Evolutionary conservation across 2,797 vertebrate genomes (phyloP), one percentile per base, ranked within the genome.

Genomic region (Enteromius argenteus): DNA sequence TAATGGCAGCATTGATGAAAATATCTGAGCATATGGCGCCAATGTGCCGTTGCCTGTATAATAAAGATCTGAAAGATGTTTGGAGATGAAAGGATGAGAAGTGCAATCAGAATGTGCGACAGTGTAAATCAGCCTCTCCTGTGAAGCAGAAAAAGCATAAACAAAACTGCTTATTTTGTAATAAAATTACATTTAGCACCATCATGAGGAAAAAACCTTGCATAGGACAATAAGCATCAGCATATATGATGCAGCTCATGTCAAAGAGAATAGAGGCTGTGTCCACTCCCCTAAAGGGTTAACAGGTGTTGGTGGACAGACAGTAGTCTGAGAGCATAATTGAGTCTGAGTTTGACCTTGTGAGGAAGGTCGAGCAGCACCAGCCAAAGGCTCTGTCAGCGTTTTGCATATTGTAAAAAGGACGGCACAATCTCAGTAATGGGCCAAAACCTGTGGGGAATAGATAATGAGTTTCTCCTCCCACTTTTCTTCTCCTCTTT

Each of bases 291-390:
- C 89, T 89, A 87, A 87, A 90, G 93, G 93, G 92, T 93, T 93
- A 95, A 95, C 94, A 95, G 94, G 94, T 95, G 95, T 94, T 94
- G 94, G 91, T 92, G 93, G 94, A 95, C 94, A 95, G 94, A 94
- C 94, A 92, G 95, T 91, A 94, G 94, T 94, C 93, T 94, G 93
- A 93, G 91, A 94, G 92, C 91, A 94, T 94, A 94, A 95, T 94
- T 95, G 94, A 95, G 95, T 95, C 92, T 91, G 93, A 90, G 93
- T 92, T 93, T 92, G 94, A 95, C 95, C 95, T 96, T 94, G 92
- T 84, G 91, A 91, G 90, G 94, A 95, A 96, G 95, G 95, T 96
- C 94, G 92, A 93, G 94, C 93, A 93, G 93, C 95, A 95, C 95
- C 94, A 95, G 95, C 94, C 94, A 93, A 94, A 94, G 94, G 95